Evolutionary conservation across 2,888 invertebrate genomes (phyloP).

Genomic region (Microchrysa polita): DNA sequence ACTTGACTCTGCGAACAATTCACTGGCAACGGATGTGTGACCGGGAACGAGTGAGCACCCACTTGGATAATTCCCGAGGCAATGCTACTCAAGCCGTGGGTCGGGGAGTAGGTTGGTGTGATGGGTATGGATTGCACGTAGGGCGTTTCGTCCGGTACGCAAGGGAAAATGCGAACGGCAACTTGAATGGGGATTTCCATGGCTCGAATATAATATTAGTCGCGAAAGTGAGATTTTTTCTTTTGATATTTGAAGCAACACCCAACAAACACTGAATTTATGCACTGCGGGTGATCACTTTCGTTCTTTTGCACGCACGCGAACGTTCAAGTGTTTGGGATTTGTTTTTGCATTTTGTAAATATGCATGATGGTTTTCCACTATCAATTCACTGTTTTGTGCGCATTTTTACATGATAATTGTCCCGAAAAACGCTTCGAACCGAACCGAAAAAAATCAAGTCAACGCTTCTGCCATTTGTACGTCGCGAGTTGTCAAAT

Average conservation of each 20-base stretch:
- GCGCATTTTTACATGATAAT: background rate
- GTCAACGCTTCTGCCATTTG: background rate
- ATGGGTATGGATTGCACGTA: conserved; percentile 48
- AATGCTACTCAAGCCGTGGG: conserved; percentile 61
- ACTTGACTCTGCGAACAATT: conserved; percentile 73
- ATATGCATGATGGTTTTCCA: background rate
- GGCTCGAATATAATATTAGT: conserved; percentile 17
- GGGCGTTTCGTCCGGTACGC: conserved; percentile 67
- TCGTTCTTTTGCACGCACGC: background rate
- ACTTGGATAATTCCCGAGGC: conserved; percentile 62
- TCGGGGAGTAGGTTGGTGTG: conserved; percentile 68
- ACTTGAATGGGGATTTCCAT: conserved; percentile 81
- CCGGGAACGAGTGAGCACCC: conserved; percentile 64
- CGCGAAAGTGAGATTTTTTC: background rate
- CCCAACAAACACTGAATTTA: too few species aligned
- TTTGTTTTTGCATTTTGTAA: background rate
- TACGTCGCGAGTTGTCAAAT: conserved; percentile 12
- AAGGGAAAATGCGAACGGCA: conserved; percentile 73
- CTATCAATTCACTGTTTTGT: background rate
- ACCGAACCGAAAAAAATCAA: background rate
- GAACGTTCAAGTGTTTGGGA: background rate
- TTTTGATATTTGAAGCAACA: background rate
- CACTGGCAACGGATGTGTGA: conserved; percentile 68
- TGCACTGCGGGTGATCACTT: background rate
- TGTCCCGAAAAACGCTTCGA: background rate